Conservation (phyloP, 2,113 vertebrate species). For the Poecilia latipinna region DNA sequence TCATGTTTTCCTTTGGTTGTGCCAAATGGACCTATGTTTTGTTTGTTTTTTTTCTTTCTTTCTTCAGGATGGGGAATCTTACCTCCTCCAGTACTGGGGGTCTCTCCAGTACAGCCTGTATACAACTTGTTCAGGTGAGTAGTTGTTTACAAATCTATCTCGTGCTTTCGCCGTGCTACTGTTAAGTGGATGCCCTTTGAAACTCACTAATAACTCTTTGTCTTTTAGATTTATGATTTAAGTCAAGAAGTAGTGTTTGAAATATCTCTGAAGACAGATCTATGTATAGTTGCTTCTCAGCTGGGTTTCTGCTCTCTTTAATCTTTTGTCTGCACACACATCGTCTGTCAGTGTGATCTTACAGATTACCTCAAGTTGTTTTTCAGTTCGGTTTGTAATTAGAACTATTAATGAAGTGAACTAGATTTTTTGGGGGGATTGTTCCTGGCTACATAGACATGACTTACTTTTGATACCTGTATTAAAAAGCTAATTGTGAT, state of each 20-base stretch:
- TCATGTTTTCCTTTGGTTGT: neutral
- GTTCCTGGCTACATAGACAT: no score
- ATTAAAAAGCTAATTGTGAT: no score
- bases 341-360: neutral
- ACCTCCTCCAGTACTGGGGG: conserved; percentile 58
- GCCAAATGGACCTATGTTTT: neutral
- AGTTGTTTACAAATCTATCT: neutral
- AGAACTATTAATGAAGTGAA: neutral
- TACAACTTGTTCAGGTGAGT: conserved; percentile 76
- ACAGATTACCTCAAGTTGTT: neutral
- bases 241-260: neutral
- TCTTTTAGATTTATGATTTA: neutral
- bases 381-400: neutral
- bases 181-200: neutral
- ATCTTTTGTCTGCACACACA: neutral
- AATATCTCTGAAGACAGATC: neutral
- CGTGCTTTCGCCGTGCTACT: neutral
- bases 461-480: no score
- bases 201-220: neutral
- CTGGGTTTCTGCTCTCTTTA: neutral
- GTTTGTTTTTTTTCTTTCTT: neutral
- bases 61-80: conserved; percentile 81
- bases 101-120: conserved; percentile 56
- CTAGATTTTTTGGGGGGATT: neutral
- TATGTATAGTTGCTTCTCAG: no score